A percentile compares a stretch with the other conserved stretches of the same genome.
phyloP scores from a whole-genome alignment of 1,140 invertebrate species.

The Drosophila chauvacae region DNA sequence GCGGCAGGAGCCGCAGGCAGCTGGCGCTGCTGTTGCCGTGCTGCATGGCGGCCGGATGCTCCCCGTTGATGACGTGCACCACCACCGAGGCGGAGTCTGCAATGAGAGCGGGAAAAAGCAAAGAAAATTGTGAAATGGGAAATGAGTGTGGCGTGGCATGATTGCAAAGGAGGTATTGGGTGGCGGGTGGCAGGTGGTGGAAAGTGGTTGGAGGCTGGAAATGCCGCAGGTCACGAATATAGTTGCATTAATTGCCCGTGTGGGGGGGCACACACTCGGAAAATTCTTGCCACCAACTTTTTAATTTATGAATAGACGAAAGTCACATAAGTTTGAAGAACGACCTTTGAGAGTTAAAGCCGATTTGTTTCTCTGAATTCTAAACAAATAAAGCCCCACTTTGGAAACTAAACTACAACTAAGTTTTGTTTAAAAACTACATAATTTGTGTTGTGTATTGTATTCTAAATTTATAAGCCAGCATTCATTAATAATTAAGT shows the following conservation, averaged over 20 bases:
- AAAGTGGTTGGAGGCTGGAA: neutral
- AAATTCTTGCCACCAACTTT: slow-evolving; percentile 8
- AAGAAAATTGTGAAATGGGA: neutral
- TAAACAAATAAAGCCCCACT: neutral
- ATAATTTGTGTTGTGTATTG: neutral
- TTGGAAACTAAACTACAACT: neutral
- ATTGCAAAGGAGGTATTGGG: neutral
- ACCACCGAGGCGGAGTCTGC: slow-evolving; percentile 88
- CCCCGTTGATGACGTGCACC: slow-evolving; percentile 89
- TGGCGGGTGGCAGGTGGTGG: neutral
- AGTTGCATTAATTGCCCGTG: slow-evolving; percentile 17
- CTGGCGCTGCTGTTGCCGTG: slow-evolving; percentile 86
- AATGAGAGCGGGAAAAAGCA: neutral
- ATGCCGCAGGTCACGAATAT: slow-evolving; percentile 21
- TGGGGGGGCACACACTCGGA: slow-evolving; percentile 1
- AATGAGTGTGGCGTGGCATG: slow-evolving; percentile 21
- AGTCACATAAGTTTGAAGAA: slow-evolving; percentile 1
- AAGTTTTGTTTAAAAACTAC: neutral
- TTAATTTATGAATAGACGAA: slow-evolving; percentile 10
- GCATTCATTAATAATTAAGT: neutral
- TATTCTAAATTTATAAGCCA: neutral
- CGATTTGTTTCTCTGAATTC: slow-evolving; percentile 1
- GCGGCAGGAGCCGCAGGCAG: slow-evolving; percentile 53
- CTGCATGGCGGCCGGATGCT: slow-evolving; percentile 91
- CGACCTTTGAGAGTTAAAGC: neutral